Evolutionary conservation across 2,888 invertebrate species (phyloP).

Genomic region (Drosophila diplacantha): DNA sequence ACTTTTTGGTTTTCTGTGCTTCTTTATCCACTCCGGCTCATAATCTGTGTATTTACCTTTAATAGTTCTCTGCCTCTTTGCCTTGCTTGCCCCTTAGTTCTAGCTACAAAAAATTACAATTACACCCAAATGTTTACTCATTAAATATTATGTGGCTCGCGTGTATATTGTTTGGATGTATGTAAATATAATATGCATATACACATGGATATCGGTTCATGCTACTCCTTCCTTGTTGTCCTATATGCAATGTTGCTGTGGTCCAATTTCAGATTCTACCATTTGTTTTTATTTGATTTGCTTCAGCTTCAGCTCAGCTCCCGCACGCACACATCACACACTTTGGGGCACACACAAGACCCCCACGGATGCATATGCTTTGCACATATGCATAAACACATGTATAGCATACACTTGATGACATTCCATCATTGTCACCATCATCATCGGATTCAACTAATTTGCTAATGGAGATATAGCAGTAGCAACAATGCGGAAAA

Average conservation of each 20-base stretch:
- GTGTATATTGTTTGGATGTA: conserved; percentile 11
- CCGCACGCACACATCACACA: conserved; percentile 22
- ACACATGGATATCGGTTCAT: conserved; percentile 21
- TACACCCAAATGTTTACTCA: conserved; percentile 46
- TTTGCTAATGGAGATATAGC: conserved; percentile 34
- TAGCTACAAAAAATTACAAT: conserved; percentile 53
- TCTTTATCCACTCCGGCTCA: not conserved
- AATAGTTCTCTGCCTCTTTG: conserved; percentile 34
- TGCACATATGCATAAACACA: not conserved
- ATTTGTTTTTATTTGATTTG: conserved; percentile 53
- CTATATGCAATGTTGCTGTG: conserved; percentile 42
- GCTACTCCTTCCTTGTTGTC: conserved; percentile 19
- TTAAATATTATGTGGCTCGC: conserved; percentile 38
- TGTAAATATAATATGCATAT: conserved; percentile 28
- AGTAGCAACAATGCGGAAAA: conserved; percentile 33
- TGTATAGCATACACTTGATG: conserved; percentile 15
- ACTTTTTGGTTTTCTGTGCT: not conserved
- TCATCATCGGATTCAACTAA: conserved; percentile 12
- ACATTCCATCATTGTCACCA: conserved; percentile 35
- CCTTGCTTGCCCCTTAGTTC: conserved; percentile 41
- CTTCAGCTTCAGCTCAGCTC: conserved; percentile 22
- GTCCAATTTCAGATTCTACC: conserved; percentile 63
- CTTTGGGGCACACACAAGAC: conserved; percentile 29
- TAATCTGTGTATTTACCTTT: conserved; percentile 13
- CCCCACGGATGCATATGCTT: not conserved